Base-by-base conservation (phyloP, 2,797 vertebrate genomes). In the Alouatta caraya region DNA sequence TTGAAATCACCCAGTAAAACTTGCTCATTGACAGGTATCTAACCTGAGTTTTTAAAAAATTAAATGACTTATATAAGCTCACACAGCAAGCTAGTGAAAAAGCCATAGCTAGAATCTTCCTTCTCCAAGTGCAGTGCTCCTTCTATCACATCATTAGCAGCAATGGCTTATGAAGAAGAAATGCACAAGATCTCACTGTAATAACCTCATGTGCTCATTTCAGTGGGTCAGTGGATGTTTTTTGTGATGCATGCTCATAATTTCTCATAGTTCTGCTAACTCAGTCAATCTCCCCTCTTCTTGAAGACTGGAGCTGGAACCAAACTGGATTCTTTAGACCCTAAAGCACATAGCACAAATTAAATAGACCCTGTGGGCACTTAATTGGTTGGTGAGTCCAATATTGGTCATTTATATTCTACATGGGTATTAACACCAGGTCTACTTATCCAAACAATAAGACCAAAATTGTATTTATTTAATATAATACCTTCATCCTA, bases 1-100 rank as follows among this genome's bases (percentile, higher is more conserved):
- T 84, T 90, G 75, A 95, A 97, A 88, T 96, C 76, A 91, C 72
- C 28, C 0, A 90, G 78, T 70, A 93, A 97, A 91, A 97, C 42
- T 57, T 93, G 64, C 14, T 90, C 64, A 81, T 55, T 95, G 81
- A 94, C 78, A 96, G 42, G 73, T 21, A 86, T 61, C 73, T 72
- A 82, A 42, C 12, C 48, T 83, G 44, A 81, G 64, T 55, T 95
- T 93, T 81, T 55, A 84, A 85, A 91, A 93, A 17, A 95, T 52
- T 85, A 93, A 90, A 75, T 85, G 81, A 88, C 14, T 91, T 95
- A 64, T 9, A 15, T 28, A 78, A 61, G 52, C 37, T 94, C 73
- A 96, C 24, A 75, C 52, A 78, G 24, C n/a, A 88, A 72, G 22
- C 73, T 83, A 87, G 59, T 8, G 1, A 48, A 50, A 97, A 95